phyloP scores from a whole-genome alignment of 2,113 vertebrate genomes.

The Etia nguti region DNA sequence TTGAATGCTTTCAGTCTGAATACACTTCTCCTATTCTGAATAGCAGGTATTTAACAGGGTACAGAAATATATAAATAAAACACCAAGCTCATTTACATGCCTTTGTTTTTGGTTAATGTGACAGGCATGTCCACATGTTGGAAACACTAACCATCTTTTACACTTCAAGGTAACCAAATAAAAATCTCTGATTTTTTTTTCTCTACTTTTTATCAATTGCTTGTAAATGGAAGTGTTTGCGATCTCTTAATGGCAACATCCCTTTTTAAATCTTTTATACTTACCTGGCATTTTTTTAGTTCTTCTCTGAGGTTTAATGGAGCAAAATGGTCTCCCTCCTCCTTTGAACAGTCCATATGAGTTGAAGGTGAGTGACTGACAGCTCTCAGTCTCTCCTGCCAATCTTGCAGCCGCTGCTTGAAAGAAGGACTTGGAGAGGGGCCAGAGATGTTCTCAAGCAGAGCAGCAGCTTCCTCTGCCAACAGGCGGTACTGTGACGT shows the following conservation, averaged over 20 bases:
- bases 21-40: not conserved
- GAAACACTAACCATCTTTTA: not conserved
- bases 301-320: slow-evolving; percentile 78
- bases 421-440: slow-evolving; percentile 63
- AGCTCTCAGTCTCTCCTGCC: slow-evolving; percentile 73
- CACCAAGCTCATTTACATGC: not conserved
- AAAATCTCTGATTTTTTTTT: not conserved
- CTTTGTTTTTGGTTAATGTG: not conserved
- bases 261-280: not conserved
- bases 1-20: not conserved
- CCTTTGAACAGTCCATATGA: slow-evolving; percentile 7
- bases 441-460: slow-evolving; percentile 72
- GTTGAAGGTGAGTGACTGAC: slow-evolving; percentile 50
- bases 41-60: rapidly evolving
- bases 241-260: not conserved
- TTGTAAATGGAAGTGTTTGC: not conserved
- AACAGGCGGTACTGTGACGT: slow-evolving; percentile 71
- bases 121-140: not conserved
- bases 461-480: slow-evolving; percentile 74
- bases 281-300: slow-evolving; percentile 84
- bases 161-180: not conserved
- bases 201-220: not conserved
- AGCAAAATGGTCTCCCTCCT: slow-evolving; percentile 60
- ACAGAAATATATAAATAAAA: not conserved
- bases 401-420: slow-evolving; percentile 71